These are phyloP conservation scores for Aldrovandia affinis DNA, from an alignment of 2,797 vertebrate genomes.

Conservation along the genomic window DNA sequence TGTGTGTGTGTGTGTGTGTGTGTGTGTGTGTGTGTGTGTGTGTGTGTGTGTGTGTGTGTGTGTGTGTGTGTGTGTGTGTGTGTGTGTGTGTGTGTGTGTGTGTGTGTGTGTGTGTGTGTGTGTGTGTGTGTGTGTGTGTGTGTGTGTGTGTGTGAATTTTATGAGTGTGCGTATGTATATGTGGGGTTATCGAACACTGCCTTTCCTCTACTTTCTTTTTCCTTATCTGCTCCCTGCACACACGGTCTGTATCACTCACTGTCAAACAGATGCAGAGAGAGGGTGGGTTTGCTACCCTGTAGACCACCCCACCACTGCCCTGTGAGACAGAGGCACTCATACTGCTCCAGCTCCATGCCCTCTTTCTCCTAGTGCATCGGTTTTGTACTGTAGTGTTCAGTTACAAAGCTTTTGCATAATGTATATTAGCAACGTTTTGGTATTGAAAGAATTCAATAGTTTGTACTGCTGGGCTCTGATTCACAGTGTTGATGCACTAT, in stretches of 20 bases:
- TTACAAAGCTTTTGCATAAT: background rate
- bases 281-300: conserved; percentile 46
- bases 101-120: background rate
- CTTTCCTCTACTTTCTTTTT: conserved; percentile 41
- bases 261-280: conserved; percentile 45
- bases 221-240: conserved; percentile 57
- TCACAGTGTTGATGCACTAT: background rate
- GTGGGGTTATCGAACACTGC: conserved; percentile 20
- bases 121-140: too few species aligned
- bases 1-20: conserved; percentile 4
- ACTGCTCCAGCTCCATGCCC: background rate
- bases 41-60: background rate
- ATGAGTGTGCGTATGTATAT: background rate
- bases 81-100: background rate
- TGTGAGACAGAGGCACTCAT: background rate
- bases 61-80: background rate
- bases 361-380: too few species aligned
- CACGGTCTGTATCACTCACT: conserved; percentile 50
- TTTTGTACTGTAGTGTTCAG: background rate
- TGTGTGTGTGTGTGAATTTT: conserved; percentile 18
- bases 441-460: background rate
- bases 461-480: background rate
- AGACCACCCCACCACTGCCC: background rate
- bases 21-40: conserved; percentile 13
- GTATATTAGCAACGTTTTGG: background rate